Base-by-base conservation (phyloP, 2,888 invertebrate species). In the Hirtodrosophila alboralis region DNA sequence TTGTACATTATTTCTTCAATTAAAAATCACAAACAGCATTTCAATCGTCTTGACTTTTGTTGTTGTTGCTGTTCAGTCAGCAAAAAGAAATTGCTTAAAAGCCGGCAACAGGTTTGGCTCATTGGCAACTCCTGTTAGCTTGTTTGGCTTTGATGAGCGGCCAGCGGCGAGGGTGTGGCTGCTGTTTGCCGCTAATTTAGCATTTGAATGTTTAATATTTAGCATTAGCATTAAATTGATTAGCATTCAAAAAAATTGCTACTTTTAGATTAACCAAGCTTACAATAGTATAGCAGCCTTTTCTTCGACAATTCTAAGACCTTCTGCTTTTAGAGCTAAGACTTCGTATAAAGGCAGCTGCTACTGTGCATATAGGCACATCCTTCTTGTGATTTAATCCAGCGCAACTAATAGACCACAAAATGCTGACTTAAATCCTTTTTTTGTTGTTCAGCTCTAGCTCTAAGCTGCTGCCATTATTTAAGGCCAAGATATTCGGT, bases 371-470 rank as follows among this genome's bases (percentile, higher is more conserved):
- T 18, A 52, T 45, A 38, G 60, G 33, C 62, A 45, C 44, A 56
- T 23, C 63, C 49, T 84, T 81, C 75, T 77, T 67, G 37, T 40
- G 65, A 84, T 75, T 72, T 69, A 83, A 83, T 81, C 86, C 83
- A 69, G 83, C 81, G 85, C 48, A 81, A 78, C 83, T 86, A 86
- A 83, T 84, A 84, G 69, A 53, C 83, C 81, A 62, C 81, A 81
- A 77, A 63, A 51, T 52, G 38, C 61, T 51, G 74, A 64, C 71
- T 76, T 68, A 63, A 80, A 80, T 74, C 77, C 84, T 80, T 78
- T 76, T 49, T 45, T 57, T 49, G 14, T 57, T 70, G 14, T 37
- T 13, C 27, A 16, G 23, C 14, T 14, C 38, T 13, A n/a, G 12
- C 37, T 49, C 44, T 43, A 47, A 38, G 38, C 43, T 51, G 71